Conservation (phyloP, 2,888 invertebrate genomes). For the Anthoptus insignis region DNA sequence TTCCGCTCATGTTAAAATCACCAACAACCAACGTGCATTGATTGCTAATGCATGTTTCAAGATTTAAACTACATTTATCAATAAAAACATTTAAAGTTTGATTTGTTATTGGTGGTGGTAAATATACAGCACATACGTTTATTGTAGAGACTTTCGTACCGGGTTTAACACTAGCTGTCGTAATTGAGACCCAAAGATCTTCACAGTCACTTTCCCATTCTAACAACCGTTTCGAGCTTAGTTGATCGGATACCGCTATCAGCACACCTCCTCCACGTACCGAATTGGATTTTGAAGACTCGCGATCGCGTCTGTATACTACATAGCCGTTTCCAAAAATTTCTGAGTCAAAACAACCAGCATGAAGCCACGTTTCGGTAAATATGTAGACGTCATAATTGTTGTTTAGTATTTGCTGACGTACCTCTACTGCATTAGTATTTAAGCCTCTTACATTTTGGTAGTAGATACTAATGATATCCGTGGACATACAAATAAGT, state of each 20-base stretch:
- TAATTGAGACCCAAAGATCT: neutral
- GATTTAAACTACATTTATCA: slow-evolving; percentile 11
- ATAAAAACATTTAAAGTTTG: slow-evolving; percentile 7
- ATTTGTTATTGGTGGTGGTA: slow-evolving; percentile 29
- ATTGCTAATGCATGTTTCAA: neutral
- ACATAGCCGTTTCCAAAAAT: slow-evolving; percentile 34
- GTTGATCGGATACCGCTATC: slow-evolving; percentile 35
- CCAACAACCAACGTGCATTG: neutral
- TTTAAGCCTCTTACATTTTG: slow-evolving; percentile 37
- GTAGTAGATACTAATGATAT: slow-evolving; percentile 25
- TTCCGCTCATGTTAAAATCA: slow-evolving; percentile 6
- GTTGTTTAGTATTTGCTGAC: slow-evolving; percentile 25
- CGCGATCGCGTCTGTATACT: slow-evolving; percentile 42
- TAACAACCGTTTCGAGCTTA: slow-evolving; percentile 15
- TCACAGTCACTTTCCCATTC: slow-evolving; percentile 27
- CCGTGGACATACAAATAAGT: neutral
- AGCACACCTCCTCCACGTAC: slow-evolving; percentile 45
- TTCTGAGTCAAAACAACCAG: slow-evolving; percentile 30
- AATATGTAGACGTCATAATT: slow-evolving; percentile 38
- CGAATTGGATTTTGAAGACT: slow-evolving; percentile 10
- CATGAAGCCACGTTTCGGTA: slow-evolving; percentile 37
- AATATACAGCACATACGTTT: slow-evolving; percentile 22
- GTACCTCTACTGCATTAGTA: slow-evolving; percentile 29
- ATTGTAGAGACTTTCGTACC: neutral
- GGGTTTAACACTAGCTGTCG: neutral